Conservation (phyloP, 2,888 invertebrate genomes). For the Cataglyphis livida region DNA sequence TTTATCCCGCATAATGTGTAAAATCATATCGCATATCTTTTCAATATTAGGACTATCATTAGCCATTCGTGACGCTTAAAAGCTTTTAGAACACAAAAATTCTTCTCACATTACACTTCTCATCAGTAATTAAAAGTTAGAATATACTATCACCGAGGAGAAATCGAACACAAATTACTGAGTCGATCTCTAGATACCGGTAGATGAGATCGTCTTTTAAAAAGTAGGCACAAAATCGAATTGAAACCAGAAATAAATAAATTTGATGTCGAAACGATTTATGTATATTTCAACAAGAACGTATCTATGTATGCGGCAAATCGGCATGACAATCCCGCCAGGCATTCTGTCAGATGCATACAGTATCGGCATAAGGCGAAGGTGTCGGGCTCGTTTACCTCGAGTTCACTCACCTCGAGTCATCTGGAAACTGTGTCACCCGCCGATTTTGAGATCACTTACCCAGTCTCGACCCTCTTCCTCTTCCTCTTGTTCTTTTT, state of each 20-base stretch:
- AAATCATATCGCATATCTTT: background rate
- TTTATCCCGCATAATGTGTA: too few relatives aligned
- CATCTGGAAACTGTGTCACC: conserved; percentile 72
- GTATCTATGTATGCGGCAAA: background rate
- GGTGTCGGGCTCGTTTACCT: conserved; percentile 25
- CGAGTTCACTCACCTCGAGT: conserved; percentile 66
- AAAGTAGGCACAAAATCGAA: background rate
- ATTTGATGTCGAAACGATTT: background rate
- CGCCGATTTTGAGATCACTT: conserved; percentile 65
- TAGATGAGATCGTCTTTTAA: background rate
- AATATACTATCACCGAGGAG: conserved; percentile 2
- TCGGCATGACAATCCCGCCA: background rate
- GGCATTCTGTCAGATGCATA: conserved; percentile 15
- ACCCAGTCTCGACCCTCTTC: conserved; percentile 42
- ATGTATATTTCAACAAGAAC: conserved; percentile 7
- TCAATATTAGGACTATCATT: background rate
- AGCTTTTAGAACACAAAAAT: background rate
- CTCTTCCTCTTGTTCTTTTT: conserved; percentile 1
- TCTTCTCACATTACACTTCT: background rate
- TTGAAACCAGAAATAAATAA: background rate
- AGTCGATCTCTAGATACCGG: background rate
- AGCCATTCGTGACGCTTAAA: background rate
- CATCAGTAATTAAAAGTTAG: conserved; percentile 17
- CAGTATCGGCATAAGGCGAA: conserved; percentile 35
- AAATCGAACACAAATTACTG: conserved; percentile 28